A percentile compares a stretch with the other conserved stretches of the same genome.
Conservation (phyloP, 2,888 invertebrate species). For the Crossocerus cetratus region DNA sequence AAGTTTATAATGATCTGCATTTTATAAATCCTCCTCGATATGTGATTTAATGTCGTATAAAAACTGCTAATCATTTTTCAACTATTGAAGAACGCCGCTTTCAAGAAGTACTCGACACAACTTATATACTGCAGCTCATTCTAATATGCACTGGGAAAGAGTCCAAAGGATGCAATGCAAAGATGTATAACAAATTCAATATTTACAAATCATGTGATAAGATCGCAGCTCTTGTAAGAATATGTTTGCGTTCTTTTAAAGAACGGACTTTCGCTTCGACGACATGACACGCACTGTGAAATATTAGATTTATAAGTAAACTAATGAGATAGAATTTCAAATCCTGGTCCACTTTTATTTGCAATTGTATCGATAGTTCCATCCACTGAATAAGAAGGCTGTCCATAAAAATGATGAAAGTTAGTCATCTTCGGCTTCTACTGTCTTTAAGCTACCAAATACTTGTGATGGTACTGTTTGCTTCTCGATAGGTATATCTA, state of each 20-base stretch:
- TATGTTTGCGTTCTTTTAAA: constrained; percentile 13
- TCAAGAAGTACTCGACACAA: too few relatives aligned
- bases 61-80: too few relatives aligned
- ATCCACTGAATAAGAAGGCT: not conserved
- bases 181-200: constrained; percentile 1
- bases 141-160: constrained; percentile 15
- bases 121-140: constrained; percentile 8
- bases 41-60: constrained; percentile 63
- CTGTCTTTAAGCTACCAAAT: constrained; percentile 87
- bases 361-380: constrained; percentile 9
- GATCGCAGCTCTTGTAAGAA: constrained; percentile 14
- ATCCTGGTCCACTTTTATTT: constrained; percentile 26
- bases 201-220: constrained; percentile 16
- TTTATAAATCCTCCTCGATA: constrained; percentile 74
- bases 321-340: constrained; percentile 21
- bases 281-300: constrained; percentile 7
- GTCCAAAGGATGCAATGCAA: not conserved
- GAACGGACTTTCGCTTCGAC: constrained; percentile 11
- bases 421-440: constrained; percentile 48
- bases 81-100: too few relatives aligned
- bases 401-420: constrained; percentile 10
- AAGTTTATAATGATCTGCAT: constrained; percentile 74
- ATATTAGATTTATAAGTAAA: constrained; percentile 4
- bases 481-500: constrained; percentile 87
- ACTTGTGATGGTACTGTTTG: constrained; percentile 93